Evolutionary conservation across 1,140 invertebrate species (phyloP).

Genomic region (Lordiphosa clarofinis): DNA sequence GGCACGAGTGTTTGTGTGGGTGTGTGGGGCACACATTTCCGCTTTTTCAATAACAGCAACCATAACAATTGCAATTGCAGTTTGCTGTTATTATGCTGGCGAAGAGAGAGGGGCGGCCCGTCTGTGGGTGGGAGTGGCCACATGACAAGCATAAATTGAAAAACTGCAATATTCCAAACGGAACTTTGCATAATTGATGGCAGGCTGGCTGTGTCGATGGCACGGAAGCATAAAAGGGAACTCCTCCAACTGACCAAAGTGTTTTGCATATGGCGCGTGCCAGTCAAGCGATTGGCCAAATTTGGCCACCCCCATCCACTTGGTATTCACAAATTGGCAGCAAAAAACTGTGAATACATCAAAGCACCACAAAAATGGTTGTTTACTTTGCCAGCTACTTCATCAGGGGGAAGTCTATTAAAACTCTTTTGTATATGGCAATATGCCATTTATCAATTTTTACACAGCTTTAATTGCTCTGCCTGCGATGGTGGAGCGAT

Average conservation of each 20-base stretch:
- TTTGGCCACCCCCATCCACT: conserved; percentile 47
- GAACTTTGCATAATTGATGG: conserved; percentile 74
- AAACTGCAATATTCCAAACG: conserved; percentile 45
- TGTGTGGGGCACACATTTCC: conserved; percentile 52
- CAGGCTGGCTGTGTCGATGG: conserved; percentile 52
- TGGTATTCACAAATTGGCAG: conserved; percentile 55
- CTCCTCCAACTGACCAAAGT: conserved; percentile 27
- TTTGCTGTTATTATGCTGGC: conserved; percentile 49
- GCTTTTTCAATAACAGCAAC: conserved; percentile 39
- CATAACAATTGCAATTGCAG: conserved; percentile 44
- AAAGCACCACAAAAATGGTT: conserved; percentile 33
- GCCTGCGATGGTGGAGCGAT: background rate
- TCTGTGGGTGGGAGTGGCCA: conserved; percentile 42
- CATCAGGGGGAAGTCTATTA: conserved; percentile 1
- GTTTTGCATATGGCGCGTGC: conserved; percentile 71
- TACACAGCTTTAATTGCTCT: conserved; percentile 42
- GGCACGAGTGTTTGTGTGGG: conserved; percentile 4
- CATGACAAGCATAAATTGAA: conserved; percentile 67
- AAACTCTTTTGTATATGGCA: conserved; percentile 12
- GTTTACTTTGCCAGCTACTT: conserved; percentile 32
- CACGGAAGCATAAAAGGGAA: conserved; percentile 61
- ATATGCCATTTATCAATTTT: conserved; percentile 51
- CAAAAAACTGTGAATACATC: conserved; percentile 49
- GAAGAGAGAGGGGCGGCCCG: conserved; percentile 15
- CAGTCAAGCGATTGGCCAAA: conserved; percentile 60